phyloP scores from a whole-genome alignment of 2,797 vertebrate genomes.

The Spatula versicolor region DNA sequence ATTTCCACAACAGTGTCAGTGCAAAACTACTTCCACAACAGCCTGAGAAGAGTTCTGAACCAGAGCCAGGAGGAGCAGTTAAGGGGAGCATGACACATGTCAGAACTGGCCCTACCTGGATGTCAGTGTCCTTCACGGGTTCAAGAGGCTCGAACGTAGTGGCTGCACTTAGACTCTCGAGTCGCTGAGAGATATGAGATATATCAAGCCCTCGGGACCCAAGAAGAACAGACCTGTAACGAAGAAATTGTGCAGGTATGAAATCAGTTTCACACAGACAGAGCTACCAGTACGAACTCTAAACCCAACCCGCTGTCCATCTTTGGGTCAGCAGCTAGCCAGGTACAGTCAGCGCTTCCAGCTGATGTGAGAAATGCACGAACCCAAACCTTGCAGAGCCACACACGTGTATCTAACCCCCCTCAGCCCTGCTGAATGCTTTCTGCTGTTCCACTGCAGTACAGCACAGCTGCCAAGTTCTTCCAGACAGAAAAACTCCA shows the following conservation, averaged over 20 bases:
- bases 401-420: not conserved
- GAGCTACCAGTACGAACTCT: not conserved
- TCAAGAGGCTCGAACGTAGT: conserved; percentile 98
- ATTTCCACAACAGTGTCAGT: not conserved
- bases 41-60: not conserved
- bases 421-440: not conserved
- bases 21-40: not conserved
- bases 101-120: conserved; percentile 84
- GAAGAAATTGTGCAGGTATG: not conserved
- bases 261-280: not conserved
- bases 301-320: not conserved
- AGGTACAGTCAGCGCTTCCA: not conserved
- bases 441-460: conserved; percentile 50
- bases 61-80: not conserved
- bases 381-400: not conserved
- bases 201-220: conserved; percentile 95
- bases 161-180: conserved; percentile 95
- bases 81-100: fast-evolving
- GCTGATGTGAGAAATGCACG: not conserved
- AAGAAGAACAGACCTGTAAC: conserved; percentile 90
- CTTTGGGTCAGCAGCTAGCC: not conserved
- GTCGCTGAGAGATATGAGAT: conserved; percentile 94
- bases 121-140: conserved; percentile 97
- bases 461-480: conserved; percentile 39
- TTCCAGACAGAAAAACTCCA: not conserved